Conservation (phyloP, 1,140 invertebrate species). For the Plectrocnemia conspersa region DNA sequence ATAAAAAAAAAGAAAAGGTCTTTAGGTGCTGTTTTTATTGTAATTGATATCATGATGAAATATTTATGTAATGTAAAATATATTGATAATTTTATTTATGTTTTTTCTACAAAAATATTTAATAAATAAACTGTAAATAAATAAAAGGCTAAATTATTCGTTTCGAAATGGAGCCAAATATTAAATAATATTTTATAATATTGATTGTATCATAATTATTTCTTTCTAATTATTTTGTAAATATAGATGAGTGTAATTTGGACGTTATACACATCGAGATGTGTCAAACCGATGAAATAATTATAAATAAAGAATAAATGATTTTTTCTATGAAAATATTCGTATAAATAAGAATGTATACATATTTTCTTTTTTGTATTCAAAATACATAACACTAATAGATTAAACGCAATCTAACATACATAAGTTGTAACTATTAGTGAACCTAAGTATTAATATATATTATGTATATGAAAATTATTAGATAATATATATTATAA, state of each 20-base stretch:
- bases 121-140: background rate
- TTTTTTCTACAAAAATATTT: conserved; percentile 2
- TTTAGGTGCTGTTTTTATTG: background rate
- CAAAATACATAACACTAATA: conserved; percentile 16
- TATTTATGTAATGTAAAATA: background rate
- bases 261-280: too few relatives aligned
- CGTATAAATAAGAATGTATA: background rate
- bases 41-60: background rate
- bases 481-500: conserved; percentile 1
- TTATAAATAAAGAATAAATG: too few relatives aligned
- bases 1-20: background rate
- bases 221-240: too few relatives aligned
- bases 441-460: conserved; percentile 14
- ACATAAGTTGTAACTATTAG: conserved; percentile 24
- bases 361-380: conserved; percentile 21
- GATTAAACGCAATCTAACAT: too few relatives aligned
- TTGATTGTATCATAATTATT: background rate
- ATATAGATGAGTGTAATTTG: too few relatives aligned
- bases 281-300: too few relatives aligned
- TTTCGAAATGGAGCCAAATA: background rate
- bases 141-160: background rate
- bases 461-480: conserved; percentile 7
- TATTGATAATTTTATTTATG: background rate
- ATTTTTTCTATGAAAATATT: conserved; percentile 21
- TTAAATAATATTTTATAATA: background rate